Percentiles rank a stretch among this genome's conserved stretches.
Conservation (phyloP, 2,888 invertebrate species). For the Melinaea menophilus region DNA sequence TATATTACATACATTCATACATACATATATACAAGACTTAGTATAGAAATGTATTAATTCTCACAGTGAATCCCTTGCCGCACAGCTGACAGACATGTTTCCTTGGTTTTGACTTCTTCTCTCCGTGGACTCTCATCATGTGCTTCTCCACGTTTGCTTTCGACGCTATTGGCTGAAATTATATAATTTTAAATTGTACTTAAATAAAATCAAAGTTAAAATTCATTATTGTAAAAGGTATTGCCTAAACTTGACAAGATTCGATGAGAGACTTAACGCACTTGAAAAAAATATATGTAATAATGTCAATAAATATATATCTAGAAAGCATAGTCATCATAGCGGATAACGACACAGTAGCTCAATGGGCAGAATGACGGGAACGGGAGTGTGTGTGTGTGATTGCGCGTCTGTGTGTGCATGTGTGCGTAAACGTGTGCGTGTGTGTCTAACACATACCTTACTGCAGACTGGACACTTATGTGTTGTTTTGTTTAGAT, state of each 20-base stretch:
- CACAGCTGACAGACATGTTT: slow-evolving; percentile 62
- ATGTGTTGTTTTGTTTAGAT: slow-evolving; percentile 65
- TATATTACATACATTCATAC: no score
- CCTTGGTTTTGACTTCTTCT: slow-evolving; percentile 64
- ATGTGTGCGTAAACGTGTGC: background rate
- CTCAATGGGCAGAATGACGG: no score
- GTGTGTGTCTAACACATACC: slow-evolving; percentile 39
- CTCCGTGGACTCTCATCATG: slow-evolving; percentile 61
- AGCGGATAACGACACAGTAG: no score
- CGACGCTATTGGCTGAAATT: slow-evolving; percentile 62
- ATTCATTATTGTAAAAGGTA: no score
- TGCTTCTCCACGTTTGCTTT: slow-evolving; percentile 66
- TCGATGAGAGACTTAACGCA: no score
- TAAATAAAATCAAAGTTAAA: no score
- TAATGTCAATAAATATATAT: no score
- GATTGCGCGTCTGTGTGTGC: no score
- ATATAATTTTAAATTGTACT: background rate
- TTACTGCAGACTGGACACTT: slow-evolving; percentile 68
- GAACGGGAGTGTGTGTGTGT: no score
- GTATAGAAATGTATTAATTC: slow-evolving; percentile 25
- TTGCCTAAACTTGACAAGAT: no score
- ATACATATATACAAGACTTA: background rate
- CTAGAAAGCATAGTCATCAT: no score
- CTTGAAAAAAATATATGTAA: no score
- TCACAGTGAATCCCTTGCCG: slow-evolving; percentile 62